phyloP scores from a whole-genome alignment of 2,113 vertebrate species.

The Poeciliopsis retropinna region DNA sequence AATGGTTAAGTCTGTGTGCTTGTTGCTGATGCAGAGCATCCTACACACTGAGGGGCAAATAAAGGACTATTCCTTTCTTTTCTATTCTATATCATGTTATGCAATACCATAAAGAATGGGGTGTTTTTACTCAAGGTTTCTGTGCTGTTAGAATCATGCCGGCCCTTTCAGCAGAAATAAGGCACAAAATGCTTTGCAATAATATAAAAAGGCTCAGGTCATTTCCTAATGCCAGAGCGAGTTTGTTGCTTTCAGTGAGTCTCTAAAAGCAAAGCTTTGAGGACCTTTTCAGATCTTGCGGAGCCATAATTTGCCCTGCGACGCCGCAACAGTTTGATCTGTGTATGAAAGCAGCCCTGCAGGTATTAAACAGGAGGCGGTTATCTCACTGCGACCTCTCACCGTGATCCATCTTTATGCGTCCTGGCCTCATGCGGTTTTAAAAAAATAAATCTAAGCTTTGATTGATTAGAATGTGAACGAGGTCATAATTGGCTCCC shows the following conservation, averaged over 20 bases:
- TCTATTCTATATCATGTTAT: not conserved
- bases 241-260: conserved; percentile 23
- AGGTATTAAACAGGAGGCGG: conserved; percentile 15
- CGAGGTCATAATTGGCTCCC: conserved; percentile 23
- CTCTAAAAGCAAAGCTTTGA: conserved; percentile 24
- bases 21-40: not conserved
- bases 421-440: not conserved
- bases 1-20: not conserved
- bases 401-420: not conserved
- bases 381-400: conserved; percentile 15
- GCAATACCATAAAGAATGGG: not conserved
- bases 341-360: conserved; percentile 7
- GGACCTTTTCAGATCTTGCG: not conserved
- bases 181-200: not conserved
- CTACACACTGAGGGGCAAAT: not conserved
- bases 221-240: conserved; percentile 4
- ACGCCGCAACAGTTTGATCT: conserved; percentile 25
- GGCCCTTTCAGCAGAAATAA: not conserved
- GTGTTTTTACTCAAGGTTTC: not conserved
- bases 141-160: not conserved
- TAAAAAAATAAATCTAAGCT: conserved; percentile 7
- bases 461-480: conserved; percentile 29
- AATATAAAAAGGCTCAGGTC: not conserved
- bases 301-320: conserved; percentile 7
- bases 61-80: not conserved